Evolutionary conservation across 2,888 invertebrate species (phyloP), one percentile per base, ranked within the genome.

Genomic region (Allacma fusca): DNA sequence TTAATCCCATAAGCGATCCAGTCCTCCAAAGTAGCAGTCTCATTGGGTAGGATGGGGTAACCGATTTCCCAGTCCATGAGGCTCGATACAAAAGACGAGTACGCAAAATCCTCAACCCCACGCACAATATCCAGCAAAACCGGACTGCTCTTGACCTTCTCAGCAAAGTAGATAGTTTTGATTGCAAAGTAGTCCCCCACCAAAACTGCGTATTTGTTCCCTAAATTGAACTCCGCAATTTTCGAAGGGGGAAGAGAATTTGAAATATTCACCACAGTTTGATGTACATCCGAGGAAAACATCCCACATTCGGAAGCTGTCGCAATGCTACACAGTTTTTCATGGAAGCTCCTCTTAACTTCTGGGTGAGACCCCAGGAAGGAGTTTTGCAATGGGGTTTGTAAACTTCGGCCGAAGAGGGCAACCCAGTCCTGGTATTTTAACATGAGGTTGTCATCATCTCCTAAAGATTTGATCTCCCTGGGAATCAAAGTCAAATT

Each of bases 101-200:
- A 80, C 19, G 83, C 79, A 75, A 80, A 84, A 73, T 84, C 83
- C 34, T 84, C 84, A 40, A 84, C 81, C 7, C 84, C 84, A 73
- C 78, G 72, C 1, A 82, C 81, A 21, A 84, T 82, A 7, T 80
- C 78, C 1, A 82, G 79, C 75, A 84, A 79, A 0, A 80, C 83
- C 28, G 78, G 78, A 65, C 79, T 81, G 19, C 70, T 79, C 59
- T 84, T 83, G 5, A 82, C 80, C 62, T 77, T 80, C 43, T 83
- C 81, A 0, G 82, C 80, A 76, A 79, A 80, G 64, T 79, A 80
- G 50, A 84, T 81, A 57, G 82, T 80, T 34, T 83, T 79, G 65
- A 84, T 82, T 44, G 84, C 83, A 78, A 84, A 84, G 62, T 81
- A 84, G 59, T 84, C 84, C n/a, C 84, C 84, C 5, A 83, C 82